Evolutionary conservation across 2,797 vertebrate species (phyloP), one percentile per base, ranked within the genome.

Genomic region (Sebastiscus tertius): DNA sequence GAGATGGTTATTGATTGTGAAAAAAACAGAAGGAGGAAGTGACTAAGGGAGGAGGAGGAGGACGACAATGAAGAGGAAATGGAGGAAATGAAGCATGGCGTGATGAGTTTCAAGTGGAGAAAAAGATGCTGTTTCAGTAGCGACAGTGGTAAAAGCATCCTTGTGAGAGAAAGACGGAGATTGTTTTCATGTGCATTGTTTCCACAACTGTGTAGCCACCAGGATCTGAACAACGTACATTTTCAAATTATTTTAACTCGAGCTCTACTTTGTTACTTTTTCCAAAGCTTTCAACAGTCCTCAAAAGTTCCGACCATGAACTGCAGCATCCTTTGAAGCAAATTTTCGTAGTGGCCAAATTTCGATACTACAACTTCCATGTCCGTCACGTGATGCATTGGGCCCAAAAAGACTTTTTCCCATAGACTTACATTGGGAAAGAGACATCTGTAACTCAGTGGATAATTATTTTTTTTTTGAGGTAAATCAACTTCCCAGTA

Each of bases 21-120:
- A 72, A 72, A 46, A 70, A 72, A n/a, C 55, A 56, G 60, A 60
- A 75, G 81, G 75, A 83, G 75, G 84, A 87, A 78, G 82, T 88
- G 87, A 88, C 34, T 87, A 64, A 82, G 70, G 77, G 65, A 73
- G n/a, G 22, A 0, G 0, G 64, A 0, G 0, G 64, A 56, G 64
- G 42, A n/a, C 4, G 20, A 52, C n/a, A 52, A 52, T 10, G 49
- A 52, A 52, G 49, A 85, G 36, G 27, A 26, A 26, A 26, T 4
- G 46, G 22, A 88, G 67, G 72, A 84, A 77, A 29, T 46, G 34
- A 60, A 73, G 76, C 65, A 64, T 13, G 72, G n/a, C 1, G 0
- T 49, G 27, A 66, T 64, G 70, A 42, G 49, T 58, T 80, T 79
- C 5, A 76, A 71, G 1, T 61, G 67, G 46, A 36, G 49, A 63